Evolutionary conservation across 2,888 invertebrate species (phyloP).

Genomic region (Laothoe populi): DNA sequence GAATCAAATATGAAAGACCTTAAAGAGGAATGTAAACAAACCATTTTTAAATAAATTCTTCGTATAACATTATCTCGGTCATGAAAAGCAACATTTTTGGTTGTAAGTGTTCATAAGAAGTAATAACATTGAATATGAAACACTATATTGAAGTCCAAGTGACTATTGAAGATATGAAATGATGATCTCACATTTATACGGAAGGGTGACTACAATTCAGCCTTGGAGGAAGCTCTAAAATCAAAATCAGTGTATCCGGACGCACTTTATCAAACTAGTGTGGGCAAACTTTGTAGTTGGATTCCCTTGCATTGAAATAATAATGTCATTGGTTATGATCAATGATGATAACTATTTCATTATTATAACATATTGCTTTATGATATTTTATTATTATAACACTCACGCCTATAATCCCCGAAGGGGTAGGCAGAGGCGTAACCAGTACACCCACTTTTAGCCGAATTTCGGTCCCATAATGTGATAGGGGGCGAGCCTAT

Average conservation of each 20-base stretch:
- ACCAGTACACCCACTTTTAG: too few species aligned
- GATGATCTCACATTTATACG: constrained; percentile 27
- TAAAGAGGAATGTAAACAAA: neutral
- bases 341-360: too few species aligned
- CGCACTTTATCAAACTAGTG: too few species aligned
- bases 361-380: too few species aligned
- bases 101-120: constrained; percentile 18
- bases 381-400: too few species aligned
- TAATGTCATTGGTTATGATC: too few species aligned
- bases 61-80: constrained; percentile 1
- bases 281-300: too few species aligned
- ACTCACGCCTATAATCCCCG: too few species aligned
- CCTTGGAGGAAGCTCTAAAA: constrained; percentile 18
- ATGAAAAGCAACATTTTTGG: constrained; percentile 16
- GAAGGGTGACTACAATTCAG: constrained; percentile 22
- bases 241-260: constrained; percentile 1
- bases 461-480: too few species aligned
- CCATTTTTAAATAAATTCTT: neutral
- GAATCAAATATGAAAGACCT: neutral
- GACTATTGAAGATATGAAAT: constrained; percentile 22
- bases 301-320: too few species aligned
- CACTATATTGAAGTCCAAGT: neutral
- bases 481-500: too few species aligned
- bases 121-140: constrained; percentile 17
- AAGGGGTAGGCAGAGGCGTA: too few species aligned